These are phyloP conservation scores for Sebastes taczanowskii DNA, from an alignment of 2,797 vertebrate species.

Conservation along the genomic window DNA sequence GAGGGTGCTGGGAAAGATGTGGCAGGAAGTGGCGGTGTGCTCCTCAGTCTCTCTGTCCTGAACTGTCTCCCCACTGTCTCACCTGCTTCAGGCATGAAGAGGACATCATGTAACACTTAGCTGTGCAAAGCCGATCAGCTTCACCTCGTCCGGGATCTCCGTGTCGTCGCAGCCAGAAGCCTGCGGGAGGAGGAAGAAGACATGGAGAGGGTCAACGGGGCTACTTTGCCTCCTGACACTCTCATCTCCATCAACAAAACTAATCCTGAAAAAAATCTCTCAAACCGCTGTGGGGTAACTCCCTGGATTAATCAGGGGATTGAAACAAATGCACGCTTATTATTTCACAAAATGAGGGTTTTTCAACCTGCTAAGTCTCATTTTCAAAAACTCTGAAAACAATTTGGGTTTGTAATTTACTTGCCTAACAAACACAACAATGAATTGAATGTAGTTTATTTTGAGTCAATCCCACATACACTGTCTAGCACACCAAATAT, in stretches of 20 bases:
- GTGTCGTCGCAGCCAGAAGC: conserved; percentile 92
- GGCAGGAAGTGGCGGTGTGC: conserved; percentile 53
- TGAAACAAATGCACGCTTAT: conserved; percentile 6
- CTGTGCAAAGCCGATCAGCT: conserved; percentile 97
- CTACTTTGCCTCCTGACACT: not conserved
- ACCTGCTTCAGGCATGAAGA: conserved; percentile 56
- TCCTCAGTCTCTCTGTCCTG: conserved; percentile 75
- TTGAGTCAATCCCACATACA: not conserved
- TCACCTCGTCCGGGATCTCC: conserved; percentile 95
- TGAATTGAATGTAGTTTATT: not conserved
- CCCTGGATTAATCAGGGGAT: not conserved
- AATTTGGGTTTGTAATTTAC: not conserved
- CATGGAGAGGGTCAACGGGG: not conserved
- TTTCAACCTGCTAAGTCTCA: not conserved
- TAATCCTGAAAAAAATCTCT: conserved; percentile 7
- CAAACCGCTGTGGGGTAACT: not conserved
- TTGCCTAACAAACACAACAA: not conserved
- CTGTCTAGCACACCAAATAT: not conserved
- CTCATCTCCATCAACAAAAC: not conserved
- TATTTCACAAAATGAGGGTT: conserved; percentile 1
- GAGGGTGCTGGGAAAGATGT: conserved; percentile 26
- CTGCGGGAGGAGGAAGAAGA: conserved; percentile 71
- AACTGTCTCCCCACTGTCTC: conserved; percentile 62
- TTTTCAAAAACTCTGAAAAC: not conserved
- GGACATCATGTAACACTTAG: conserved; percentile 94